Conservation (phyloP, 2,888 invertebrate species). For the Galeopsomyia nigrocyanea region DNA sequence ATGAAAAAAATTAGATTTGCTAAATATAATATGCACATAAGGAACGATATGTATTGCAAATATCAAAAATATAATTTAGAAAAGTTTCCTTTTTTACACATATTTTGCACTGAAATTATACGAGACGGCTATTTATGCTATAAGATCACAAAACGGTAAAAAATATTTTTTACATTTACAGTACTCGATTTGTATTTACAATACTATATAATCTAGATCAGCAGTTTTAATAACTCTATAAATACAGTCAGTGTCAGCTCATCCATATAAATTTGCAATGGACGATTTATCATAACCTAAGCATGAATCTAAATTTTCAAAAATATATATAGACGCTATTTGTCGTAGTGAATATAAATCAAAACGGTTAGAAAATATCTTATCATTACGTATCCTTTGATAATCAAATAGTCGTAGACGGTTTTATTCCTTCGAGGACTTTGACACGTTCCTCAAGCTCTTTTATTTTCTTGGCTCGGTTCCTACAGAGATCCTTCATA, state of each 20-base stretch:
- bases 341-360: neutral
- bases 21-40: neutral
- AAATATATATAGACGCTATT: no score
- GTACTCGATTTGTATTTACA: conserved; percentile 13
- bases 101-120: conserved; percentile 5
- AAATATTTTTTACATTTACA: conserved; percentile 22
- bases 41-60: neutral
- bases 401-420: conserved; percentile 4
- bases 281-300: neutral
- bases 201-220: conserved; percentile 11
- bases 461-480: conserved; percentile 63
- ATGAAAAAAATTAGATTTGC: conserved; percentile 2
- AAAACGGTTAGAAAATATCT: conserved; percentile 24
- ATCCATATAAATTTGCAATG: conserved; percentile 19
- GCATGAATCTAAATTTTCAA: no score
- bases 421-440: conserved; percentile 48
- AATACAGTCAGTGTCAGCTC: neutral
- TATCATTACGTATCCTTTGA: conserved; percentile 12
- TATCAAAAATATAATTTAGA: conserved; percentile 14
- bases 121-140: neutral
- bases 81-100: conserved; percentile 21
- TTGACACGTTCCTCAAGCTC: conserved; percentile 52
- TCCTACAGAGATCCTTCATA: conserved; percentile 70
- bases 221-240: conserved; percentile 6
- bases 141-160: conserved; percentile 39